Evolutionary conservation across 2,113 vertebrate genomes (phyloP).

Genomic region (Sinosuthora webbiana): DNA sequence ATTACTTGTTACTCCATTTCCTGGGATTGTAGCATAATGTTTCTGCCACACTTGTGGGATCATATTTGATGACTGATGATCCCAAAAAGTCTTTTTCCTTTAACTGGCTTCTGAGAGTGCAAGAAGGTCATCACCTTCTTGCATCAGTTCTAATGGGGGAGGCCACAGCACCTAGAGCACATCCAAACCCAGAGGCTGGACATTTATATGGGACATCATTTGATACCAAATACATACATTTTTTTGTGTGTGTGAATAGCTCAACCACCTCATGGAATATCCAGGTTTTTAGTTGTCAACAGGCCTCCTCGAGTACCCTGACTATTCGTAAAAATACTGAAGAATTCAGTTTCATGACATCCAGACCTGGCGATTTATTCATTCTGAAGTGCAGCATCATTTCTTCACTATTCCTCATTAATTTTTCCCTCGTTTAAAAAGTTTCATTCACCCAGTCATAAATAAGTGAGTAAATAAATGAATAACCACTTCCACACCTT

Average conservation of each 20-base stretch:
- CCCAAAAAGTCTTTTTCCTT: background rate
- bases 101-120: background rate
- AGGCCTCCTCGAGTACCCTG: background rate
- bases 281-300: background rate
- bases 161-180: background rate
- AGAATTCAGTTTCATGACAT: background rate
- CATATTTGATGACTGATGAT: background rate
- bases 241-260: background rate
- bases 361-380: constrained; percentile 23
- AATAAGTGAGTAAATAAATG: constrained; percentile 57
- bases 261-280: background rate
- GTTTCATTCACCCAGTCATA: constrained; percentile 34
- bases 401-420: constrained; percentile 31
- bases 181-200: background rate
- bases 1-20: background rate
- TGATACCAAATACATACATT: background rate
- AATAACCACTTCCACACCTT: constrained; percentile 46
- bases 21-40: background rate
- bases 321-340: background rate
- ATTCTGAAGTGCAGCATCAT: background rate
- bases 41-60: background rate
- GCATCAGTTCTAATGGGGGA: background rate
- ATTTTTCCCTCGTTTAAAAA: constrained; percentile 31
- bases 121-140: background rate
- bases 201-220: background rate